phyloP scores from a whole-genome alignment of 2,888 invertebrate genomes.

The Therioaphis trifolii region DNA sequence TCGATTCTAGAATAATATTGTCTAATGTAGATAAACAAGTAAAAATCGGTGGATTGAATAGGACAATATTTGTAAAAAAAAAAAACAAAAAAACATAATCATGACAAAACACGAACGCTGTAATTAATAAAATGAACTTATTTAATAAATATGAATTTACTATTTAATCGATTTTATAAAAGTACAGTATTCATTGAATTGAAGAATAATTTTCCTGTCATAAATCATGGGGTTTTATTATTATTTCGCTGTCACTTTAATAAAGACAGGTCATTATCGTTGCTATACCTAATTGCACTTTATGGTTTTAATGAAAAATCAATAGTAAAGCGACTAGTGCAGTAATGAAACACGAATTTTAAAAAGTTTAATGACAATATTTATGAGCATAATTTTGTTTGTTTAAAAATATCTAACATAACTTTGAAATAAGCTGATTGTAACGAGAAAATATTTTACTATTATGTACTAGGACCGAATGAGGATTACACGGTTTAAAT shows the following conservation, averaged over 20 bases:
- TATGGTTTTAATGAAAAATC: conserved; percentile 46
- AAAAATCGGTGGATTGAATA: no score
- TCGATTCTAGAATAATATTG: no score
- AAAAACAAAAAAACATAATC: no score
- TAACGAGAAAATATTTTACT: not conserved
- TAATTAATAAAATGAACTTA: not conserved
- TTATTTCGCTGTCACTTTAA: conserved; percentile 18
- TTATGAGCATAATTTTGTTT: not conserved
- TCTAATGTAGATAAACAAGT: no score
- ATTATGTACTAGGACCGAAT: not conserved
- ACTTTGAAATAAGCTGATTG: not conserved
- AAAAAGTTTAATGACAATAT: not conserved
- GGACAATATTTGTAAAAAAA: no score
- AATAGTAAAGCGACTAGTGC: not conserved
- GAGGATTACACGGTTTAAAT: conserved; percentile 26
- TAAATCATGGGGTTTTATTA: conserved; percentile 6
- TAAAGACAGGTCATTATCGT: conserved; percentile 6
- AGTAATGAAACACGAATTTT: not conserved
- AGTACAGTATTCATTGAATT: not conserved
- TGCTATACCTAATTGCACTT: not conserved
- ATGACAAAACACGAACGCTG: no score
- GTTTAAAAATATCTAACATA: not conserved
- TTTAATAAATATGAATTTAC: not conserved
- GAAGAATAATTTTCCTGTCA: not conserved
- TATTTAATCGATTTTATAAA: not conserved